Percentiles rank a stretch among this genome's conserved stretches.
Conservation (phyloP, 2,797 vertebrate genomes). For the Gila robusta region DNA sequence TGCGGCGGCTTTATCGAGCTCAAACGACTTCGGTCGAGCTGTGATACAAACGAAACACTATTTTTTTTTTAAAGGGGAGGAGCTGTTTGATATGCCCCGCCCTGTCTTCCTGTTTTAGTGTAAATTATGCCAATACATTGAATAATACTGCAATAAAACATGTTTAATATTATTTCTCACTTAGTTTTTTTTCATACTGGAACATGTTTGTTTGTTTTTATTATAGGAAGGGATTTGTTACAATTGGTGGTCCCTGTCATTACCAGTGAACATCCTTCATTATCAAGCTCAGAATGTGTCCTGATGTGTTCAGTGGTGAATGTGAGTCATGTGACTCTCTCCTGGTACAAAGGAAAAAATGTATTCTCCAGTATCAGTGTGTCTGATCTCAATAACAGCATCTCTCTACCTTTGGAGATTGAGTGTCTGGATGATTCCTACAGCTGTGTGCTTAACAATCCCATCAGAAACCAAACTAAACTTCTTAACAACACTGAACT, state of each 20-base stretch:
- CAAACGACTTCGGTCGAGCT: no score
- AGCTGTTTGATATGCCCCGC: no score
- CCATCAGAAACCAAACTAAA: background rate
- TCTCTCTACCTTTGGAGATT: background rate
- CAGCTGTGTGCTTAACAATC: background rate
- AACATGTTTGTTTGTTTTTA: background rate
- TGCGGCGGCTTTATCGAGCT: no score
- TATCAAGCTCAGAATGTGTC: background rate
- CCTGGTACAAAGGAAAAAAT: background rate
- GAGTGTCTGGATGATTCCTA: background rate
- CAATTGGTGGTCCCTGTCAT: background rate
- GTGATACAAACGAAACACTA: no score
- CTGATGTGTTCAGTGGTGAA: background rate
- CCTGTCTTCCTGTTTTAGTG: no score
- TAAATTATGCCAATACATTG: no score
- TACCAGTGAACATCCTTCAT: background rate
- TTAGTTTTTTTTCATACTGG: background rate
- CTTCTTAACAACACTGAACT: background rate
- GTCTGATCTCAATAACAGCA: background rate
- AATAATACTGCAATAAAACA: no score
- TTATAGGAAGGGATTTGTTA: background rate
- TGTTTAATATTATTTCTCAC: background rate
- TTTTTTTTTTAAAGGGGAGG: no score
- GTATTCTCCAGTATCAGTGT: constrained; percentile 1
- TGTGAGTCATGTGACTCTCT: background rate